These are phyloP conservation scores for Paramormyrops hopkinsi DNA, from an alignment of 2,797 vertebrate genomes.

Conservation along the genomic window DNA sequence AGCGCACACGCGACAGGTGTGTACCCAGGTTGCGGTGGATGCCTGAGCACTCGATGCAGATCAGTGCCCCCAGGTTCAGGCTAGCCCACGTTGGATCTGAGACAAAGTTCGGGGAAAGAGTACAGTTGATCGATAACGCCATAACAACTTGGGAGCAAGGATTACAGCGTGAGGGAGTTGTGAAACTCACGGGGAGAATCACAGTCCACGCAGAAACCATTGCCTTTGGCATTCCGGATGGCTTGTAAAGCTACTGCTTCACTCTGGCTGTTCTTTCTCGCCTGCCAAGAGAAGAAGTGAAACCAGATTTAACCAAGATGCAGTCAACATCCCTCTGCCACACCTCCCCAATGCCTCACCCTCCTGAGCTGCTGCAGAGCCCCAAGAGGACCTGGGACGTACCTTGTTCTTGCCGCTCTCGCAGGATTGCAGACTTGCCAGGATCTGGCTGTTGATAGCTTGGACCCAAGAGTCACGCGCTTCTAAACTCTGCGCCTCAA, in stretches of 20 bases:
- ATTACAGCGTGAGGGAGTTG: background rate
- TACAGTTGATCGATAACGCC: accelerated
- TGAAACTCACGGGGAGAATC: slow-evolving; percentile 76
- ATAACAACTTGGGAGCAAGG: background rate
- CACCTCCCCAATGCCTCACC: background rate
- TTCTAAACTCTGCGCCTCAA: slow-evolving; percentile 85
- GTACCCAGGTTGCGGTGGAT: slow-evolving; percentile 93
- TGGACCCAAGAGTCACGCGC: slow-evolving; percentile 89
- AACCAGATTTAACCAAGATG: background rate
- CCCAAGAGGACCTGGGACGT: slow-evolving; percentile 5
- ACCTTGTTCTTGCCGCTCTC: slow-evolving; percentile 94
- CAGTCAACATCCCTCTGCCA: background rate
- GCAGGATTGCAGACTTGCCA: slow-evolving; percentile 90
- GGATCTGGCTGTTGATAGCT: slow-evolving; percentile 93
- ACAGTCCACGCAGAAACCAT: slow-evolving; percentile 87
- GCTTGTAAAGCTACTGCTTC: slow-evolving; percentile 91
- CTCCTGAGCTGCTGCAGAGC: background rate
- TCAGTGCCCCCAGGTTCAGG: slow-evolving; percentile 86
- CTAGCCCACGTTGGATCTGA: slow-evolving; percentile 92
- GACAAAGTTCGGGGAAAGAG: background rate
- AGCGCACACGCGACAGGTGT: slow-evolving; percentile 88
- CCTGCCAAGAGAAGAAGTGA: slow-evolving; percentile 48
- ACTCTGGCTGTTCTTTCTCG: slow-evolving; percentile 85
- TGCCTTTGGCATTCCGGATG: slow-evolving; percentile 86
- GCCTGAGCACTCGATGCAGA: slow-evolving; percentile 95